phyloP scores from a whole-genome alignment of 1,140 invertebrate genomes.

The Copidosoma floridanum region DNA sequence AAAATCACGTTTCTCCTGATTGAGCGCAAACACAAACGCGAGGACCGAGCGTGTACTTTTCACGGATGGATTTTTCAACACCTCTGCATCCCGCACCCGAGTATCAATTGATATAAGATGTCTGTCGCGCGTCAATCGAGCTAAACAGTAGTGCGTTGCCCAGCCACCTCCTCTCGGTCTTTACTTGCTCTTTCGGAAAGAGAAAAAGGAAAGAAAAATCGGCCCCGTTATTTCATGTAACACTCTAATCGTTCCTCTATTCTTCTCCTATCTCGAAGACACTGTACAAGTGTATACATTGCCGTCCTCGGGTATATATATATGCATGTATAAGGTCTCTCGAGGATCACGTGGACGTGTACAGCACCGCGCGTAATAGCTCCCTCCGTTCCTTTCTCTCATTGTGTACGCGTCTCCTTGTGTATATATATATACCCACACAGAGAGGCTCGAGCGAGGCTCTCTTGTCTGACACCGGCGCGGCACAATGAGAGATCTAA shows the following conservation, averaged over 20 bases:
- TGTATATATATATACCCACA: no score
- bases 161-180: no score
- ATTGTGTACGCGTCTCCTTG: not conserved
- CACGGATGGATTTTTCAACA: no score
- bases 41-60: no score
- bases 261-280: conserved; percentile 16
- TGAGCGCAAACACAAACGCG: not conserved
- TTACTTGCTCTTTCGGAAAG: no score
- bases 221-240: not conserved
- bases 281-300: not conserved
- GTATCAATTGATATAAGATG: no score
- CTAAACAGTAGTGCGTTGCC: no score
- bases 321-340: conserved; percentile 1
- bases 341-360: conserved; percentile 15
- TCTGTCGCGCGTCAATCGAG: no score
- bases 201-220: no score
- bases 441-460: no score
- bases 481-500: conserved; percentile 58
- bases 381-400: conserved; percentile 31
- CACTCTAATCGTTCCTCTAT: conserved; percentile 14
- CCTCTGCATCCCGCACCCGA: no score
- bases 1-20: conserved; percentile 5
- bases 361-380: no score
- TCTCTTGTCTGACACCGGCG: conserved; percentile 50
- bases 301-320: not conserved